Evolutionary conservation across 2,113 vertebrate species (phyloP).

Genomic region (Theristicus caerulescens): DNA sequence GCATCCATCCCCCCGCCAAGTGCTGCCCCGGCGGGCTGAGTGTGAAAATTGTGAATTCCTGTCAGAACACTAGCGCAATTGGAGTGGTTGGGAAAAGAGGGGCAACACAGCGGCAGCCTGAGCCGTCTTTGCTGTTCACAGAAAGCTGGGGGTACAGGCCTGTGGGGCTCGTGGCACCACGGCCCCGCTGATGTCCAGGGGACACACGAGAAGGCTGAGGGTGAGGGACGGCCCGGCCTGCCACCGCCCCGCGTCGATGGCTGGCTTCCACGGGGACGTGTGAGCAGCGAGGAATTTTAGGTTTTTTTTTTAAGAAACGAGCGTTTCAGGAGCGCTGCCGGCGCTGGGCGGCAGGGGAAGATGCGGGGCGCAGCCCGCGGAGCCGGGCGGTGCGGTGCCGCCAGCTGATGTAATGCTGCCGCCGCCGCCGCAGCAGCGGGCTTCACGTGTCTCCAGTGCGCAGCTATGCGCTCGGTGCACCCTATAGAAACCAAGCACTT

Average conservation of each 20-base stretch:
- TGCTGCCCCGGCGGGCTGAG: neutral
- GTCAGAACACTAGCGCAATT: neutral
- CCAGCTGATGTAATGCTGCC: conserved; percentile 29
- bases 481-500: neutral
- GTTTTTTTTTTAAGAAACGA: too few species aligned
- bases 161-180: fast-evolving
- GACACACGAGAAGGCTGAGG: neutral
- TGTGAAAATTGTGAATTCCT: neutral
- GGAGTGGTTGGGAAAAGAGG: neutral
- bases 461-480: neutral
- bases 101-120: neutral
- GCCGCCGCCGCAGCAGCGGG: conserved; percentile 1
- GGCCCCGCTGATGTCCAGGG: fast-evolving
- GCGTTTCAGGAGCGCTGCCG: neutral
- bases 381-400: neutral
- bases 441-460: neutral
- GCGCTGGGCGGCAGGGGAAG: neutral
- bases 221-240: neutral
- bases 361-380: neutral
- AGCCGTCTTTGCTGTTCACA: neutral
- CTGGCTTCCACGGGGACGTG: neutral
- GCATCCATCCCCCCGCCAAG: fast-evolving
- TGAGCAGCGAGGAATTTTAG: neutral
- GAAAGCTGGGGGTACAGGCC: neutral
- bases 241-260: neutral